Evolutionary conservation across 2,113 vertebrate species (phyloP).

Genomic region (Megaleporinus macrocephalus): DNA sequence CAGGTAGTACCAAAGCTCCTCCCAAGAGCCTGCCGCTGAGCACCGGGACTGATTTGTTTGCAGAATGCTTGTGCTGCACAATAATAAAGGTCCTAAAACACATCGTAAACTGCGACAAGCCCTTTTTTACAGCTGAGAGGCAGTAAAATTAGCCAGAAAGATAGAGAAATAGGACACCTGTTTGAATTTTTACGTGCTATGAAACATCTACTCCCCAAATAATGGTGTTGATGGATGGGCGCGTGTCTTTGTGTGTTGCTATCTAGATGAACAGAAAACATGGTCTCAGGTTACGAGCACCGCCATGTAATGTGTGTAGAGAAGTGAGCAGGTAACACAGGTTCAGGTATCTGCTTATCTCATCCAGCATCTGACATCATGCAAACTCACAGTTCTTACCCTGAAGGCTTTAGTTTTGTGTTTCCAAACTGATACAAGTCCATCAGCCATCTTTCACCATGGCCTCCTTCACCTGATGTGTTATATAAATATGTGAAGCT

Average conservation of each 20-base stretch:
- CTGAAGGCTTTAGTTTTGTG: neutral
- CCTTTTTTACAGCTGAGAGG: neutral
- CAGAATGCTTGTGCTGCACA: neutral
- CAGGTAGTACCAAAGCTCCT: neutral
- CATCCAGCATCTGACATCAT: slow-evolving; percentile 12
- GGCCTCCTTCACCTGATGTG: neutral
- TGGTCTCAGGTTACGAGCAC: slow-evolving; percentile 38
- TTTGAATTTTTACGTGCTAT: neutral
- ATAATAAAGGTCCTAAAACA: neutral
- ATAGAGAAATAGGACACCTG: neutral
- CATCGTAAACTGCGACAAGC: neutral
- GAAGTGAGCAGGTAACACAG: slow-evolving; percentile 50
- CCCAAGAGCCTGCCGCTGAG: neutral
- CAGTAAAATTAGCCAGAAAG: neutral
- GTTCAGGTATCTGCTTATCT: slow-evolving; percentile 60
- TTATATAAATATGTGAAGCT: neutral
- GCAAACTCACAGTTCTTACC: neutral
- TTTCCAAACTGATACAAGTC: neutral
- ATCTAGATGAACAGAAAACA: slow-evolving; percentile 7
- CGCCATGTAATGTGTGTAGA: neutral
- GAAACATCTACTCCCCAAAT: neutral
- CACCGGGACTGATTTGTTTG: neutral
- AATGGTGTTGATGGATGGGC: neutral
- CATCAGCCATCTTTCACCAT: neutral
- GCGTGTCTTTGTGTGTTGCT: neutral